Evolutionary conservation across 2,888 invertebrate genomes (phyloP).

Genomic region (Byasa hedistus): DNA sequence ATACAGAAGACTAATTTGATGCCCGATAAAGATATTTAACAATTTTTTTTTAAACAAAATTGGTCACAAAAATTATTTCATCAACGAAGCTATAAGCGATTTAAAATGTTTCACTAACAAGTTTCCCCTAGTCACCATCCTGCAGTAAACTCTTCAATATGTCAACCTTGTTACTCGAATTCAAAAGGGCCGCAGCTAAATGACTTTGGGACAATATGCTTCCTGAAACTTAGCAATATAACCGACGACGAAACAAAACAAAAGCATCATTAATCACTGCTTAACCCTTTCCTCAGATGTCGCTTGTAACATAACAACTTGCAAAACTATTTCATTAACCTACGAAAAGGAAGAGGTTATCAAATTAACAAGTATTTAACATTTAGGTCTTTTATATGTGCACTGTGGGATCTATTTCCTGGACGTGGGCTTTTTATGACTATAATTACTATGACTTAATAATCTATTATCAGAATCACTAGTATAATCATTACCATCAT

Average conservation of each 20-base stretch:
- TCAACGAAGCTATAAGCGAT: not conserved
- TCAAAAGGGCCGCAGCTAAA: constrained; percentile 15
- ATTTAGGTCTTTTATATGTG: no score
- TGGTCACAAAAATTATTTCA: no score
- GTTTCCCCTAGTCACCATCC: not conserved
- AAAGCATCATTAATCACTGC: constrained; percentile 25
- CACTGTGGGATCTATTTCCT: no score
- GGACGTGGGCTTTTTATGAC: no score
- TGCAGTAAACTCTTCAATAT: constrained; percentile 18
- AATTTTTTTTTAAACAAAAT: no score
- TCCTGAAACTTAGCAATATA: constrained; percentile 20
- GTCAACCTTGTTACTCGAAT: constrained; percentile 12
- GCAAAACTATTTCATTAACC: constrained; percentile 1
- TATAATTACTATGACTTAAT: no score
- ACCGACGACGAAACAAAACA: constrained; percentile 9
- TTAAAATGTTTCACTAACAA: not conserved
- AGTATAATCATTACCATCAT: no score
- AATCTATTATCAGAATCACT: no score
- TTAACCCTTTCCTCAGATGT: constrained; percentile 10
- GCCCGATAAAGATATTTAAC: not conserved
- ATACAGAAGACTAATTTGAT: not conserved
- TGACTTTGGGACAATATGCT: constrained; percentile 23
- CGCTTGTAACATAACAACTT: not conserved
- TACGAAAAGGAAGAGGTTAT: no score
- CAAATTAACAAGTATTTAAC: no score